Conservation (phyloP, 2,797 vertebrate species). For the Glossophaga mutica region DNA sequence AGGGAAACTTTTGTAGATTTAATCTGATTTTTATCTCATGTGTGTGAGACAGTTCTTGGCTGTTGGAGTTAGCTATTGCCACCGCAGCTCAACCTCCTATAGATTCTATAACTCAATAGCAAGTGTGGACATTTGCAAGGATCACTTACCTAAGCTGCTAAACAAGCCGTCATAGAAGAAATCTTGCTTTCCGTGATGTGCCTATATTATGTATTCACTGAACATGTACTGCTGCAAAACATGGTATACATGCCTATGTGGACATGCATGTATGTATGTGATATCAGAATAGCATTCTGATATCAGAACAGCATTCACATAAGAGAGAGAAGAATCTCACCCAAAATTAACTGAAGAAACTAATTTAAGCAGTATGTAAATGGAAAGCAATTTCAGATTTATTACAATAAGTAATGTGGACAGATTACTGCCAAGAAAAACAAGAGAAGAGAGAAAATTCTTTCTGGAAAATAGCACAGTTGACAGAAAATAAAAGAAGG, state of each 20-base stretch:
- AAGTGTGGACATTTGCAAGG: background rate
- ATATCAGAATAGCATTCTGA: background rate
- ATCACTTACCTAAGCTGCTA: background rate
- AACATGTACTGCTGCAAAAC: background rate
- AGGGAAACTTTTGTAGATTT: constrained; percentile 21
- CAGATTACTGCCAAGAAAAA: background rate
- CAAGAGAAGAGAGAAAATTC: background rate
- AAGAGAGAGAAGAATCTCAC: background rate
- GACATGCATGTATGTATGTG: background rate
- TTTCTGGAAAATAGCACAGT: background rate
- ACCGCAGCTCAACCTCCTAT: background rate
- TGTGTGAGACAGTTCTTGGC: constrained; percentile 6
- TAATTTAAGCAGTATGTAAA: background rate
- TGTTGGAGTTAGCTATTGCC: constrained; percentile 16
- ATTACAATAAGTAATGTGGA: background rate
- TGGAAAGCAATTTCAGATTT: background rate
- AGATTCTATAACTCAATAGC: constrained; percentile 25
- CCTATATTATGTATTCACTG: background rate
- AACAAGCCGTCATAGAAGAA: background rate
- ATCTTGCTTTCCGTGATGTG: background rate
- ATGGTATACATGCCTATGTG: background rate
- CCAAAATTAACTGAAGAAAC: background rate
- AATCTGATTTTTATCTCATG: constrained; percentile 7
- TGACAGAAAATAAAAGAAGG: background rate
- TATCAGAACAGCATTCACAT: background rate